Evolutionary conservation across 2,797 vertebrate species (phyloP).

Genomic region (Lerista edwardsae): DNA sequence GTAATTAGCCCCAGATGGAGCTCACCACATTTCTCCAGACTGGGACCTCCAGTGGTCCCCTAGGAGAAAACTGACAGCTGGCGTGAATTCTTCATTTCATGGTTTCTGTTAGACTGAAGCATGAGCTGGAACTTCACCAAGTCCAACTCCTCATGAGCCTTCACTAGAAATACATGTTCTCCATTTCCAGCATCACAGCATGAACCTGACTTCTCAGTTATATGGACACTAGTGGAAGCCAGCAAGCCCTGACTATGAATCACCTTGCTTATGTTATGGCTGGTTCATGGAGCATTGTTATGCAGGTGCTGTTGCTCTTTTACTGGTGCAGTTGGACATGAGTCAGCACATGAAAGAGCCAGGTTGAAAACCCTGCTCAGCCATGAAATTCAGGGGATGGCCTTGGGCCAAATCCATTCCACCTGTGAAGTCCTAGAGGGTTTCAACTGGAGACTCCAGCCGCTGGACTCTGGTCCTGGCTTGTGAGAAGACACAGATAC

Average conservation of each 20-base stretch:
- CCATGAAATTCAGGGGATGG: neutral
- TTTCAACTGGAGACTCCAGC: neutral
- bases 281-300: neutral
- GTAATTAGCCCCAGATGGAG: constrained; percentile 57
- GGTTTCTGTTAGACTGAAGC: constrained; percentile 11
- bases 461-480: neutral
- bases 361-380: neutral
- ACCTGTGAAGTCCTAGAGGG: too few species aligned
- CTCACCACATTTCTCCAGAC: constrained; percentile 35
- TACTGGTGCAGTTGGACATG: neutral
- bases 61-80: constrained; percentile 16
- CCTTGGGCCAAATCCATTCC: neutral
- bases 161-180: constrained; percentile 3
- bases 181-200: neutral
- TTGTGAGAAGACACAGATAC: neutral
- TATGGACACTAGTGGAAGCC: neutral
- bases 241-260: neutral
- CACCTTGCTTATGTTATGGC: constrained; percentile 6
- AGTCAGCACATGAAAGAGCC: neutral
- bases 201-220: constrained; percentile 9
- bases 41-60: constrained; percentile 25
- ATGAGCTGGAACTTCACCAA: constrained; percentile 6
- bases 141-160: neutral
- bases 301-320: constrained; percentile 11
- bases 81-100: constrained; percentile 26